Evolutionary conservation across 2,113 vertebrate species (phyloP).

Genomic region (Istiophorus platypterus): DNA sequence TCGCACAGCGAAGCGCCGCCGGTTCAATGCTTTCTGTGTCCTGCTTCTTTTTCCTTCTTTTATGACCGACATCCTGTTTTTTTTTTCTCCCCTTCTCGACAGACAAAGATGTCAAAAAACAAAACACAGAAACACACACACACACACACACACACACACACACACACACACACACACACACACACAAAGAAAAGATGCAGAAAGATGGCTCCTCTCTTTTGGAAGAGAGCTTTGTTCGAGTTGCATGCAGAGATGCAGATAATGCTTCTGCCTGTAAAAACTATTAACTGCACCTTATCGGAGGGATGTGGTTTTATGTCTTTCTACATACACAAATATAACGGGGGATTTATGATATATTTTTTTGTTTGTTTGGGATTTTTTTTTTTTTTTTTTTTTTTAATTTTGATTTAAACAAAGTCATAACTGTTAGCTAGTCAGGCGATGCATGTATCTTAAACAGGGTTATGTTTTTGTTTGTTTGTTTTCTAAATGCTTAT

Average conservation of each 20-base stretch:
- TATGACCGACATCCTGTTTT: background rate
- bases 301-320: constrained; percentile 20
- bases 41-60: background rate
- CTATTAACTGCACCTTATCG: constrained; percentile 72
- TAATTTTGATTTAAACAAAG: constrained; percentile 6
- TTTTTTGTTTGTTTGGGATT: constrained; percentile 19
- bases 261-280: constrained; percentile 46
- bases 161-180: no score
- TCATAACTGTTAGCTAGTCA: constrained; percentile 26
- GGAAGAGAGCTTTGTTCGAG: constrained; percentile 31
- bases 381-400: constrained; percentile 15
- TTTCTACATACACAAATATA: constrained; percentile 15
- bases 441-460: constrained; percentile 42
- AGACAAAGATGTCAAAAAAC: constrained; percentile 37
- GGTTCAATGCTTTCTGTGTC: constrained; percentile 2
- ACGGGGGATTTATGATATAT: constrained; percentile 6
- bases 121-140: no score
- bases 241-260: constrained; percentile 60
- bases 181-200: no score
- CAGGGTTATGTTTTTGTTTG: constrained; percentile 51
- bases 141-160: no score
- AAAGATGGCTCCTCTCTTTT: background rate
- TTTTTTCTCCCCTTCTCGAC: constrained; percentile 32
- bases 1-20: constrained; percentile 1
- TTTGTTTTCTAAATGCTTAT: background rate